Base-by-base conservation (phyloP, 2,797 vertebrate genomes). In the Catamblyrhynchus diadema region DNA sequence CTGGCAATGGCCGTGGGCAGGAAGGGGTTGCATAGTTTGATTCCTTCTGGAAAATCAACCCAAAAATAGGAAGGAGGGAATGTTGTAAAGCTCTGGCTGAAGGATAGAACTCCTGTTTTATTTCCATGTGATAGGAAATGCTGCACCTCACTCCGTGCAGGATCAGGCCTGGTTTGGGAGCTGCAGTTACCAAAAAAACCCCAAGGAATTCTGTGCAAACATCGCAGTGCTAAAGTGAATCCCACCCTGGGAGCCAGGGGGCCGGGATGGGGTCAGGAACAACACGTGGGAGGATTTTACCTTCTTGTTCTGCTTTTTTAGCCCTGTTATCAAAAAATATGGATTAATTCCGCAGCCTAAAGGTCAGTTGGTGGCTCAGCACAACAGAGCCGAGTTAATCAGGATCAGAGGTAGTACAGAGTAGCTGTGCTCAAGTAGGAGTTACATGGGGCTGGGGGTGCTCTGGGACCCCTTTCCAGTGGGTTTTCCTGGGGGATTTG, bases 301-400 rank as follows among this genome's bases (percentile, higher is more conserved):
- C 80, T 71, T 83, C 45, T 27, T 65, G 65, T 78, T 89, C 87
- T 57, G 51, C 80, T 65, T 90, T 88, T 89, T 83, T 90, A 89
- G 87, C 87, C 87, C 80, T 89, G 80, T 89, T 89, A 89, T 71
- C 65, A 95, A 95, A 96, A 96, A 93, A 93, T 62, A 80, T 10
- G 72, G 64, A 56, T 73, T 88, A 84, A 71, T 91, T 81, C 73
- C 37, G 85, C 75, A 91, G 94, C 92, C 92, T 86, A 51, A 89
- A 95, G 87, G 97, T 97, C 95, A 97, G 96, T 94, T 51, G 74
- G 95, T 97, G 97, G 98, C 97, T 98, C 98, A 95, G 95, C 97
- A 97, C 95, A 98, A 97, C 4, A 12, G 96, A 97, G 97, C 96
- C 96, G 24, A 93, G 95, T 96, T 95, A 90, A 93, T 94, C 85